Conservation (phyloP, 2,888 invertebrate genomes). For the Adelognathus sp. region DNA sequence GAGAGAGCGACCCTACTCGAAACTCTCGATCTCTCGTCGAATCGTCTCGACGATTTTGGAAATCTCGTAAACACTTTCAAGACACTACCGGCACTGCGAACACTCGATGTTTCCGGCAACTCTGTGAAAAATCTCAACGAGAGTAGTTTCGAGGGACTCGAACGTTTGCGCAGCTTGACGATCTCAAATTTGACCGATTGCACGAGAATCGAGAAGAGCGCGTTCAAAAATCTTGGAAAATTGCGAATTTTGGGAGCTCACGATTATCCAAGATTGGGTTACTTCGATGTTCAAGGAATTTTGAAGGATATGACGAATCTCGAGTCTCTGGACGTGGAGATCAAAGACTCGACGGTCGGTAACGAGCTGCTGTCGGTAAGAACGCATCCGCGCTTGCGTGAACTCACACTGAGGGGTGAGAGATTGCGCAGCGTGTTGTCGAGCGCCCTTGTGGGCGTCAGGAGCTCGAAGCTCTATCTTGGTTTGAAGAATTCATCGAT, state of each 20-base stretch:
- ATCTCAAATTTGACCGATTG: conserved; percentile 87
- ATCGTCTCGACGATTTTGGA: conserved; percentile 85
- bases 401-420: conserved; percentile 89
- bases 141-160: conserved; percentile 88
- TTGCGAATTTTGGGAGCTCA: conserved; percentile 87
- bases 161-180: conserved; percentile 85
- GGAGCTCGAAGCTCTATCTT: conserved; percentile 88
- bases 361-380: conserved; percentile 91
- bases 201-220: conserved; percentile 90
- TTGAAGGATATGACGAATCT: conserved; percentile 89
- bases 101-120: conserved; percentile 91
- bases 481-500: conserved; percentile 91
- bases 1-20: conserved; percentile 91
- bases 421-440: conserved; percentile 90
- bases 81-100: conserved; percentile 86
- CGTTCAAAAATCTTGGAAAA: conserved; percentile 88
- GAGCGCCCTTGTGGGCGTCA: conserved; percentile 91
- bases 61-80: conserved; percentile 73
- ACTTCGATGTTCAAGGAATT: conserved; percentile 92
- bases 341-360: conserved; percentile 91
- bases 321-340: conserved; percentile 91
- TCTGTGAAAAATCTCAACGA: conserved; percentile 90
- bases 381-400: conserved; percentile 89
- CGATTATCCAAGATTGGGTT: conserved; percentile 90
- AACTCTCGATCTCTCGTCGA: conserved; percentile 89